Evolutionary conservation across 1,140 invertebrate genomes (phyloP).

Genomic region (Drosophila subpulchrella): DNA sequence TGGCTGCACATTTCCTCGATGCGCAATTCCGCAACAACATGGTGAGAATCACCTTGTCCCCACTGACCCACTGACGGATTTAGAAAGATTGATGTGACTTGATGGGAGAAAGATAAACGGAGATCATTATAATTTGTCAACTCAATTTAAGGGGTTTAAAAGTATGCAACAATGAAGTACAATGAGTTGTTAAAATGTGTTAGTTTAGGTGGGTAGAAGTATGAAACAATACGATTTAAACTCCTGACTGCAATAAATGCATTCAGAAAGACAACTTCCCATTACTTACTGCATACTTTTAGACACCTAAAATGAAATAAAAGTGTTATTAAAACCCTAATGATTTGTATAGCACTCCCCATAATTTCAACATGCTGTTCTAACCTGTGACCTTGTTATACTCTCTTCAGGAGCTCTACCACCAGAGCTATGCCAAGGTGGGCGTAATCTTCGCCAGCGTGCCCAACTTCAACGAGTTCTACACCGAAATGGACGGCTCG

Average conservation of each 20-base stretch:
- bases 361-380: no score
- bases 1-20: constrained; percentile 95
- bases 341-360: no score
- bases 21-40: constrained; percentile 94
- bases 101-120: neutral
- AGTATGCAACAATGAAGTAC: no score
- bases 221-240: no score
- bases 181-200: no score
- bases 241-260: no score
- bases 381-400: neutral
- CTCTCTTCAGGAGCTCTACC: constrained; percentile 92
- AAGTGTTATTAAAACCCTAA: no score
- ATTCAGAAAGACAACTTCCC: no score
- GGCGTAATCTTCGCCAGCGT: constrained; percentile 97
- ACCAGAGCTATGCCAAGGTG: constrained; percentile 96
- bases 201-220: no score
- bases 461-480: constrained; percentile 98
- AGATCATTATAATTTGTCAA: neutral
- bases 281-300: no score
- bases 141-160: no score
- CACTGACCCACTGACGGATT: constrained; percentile 61
- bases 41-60: constrained; percentile 85
- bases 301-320: no score
- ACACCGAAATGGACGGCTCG: constrained; percentile 96
- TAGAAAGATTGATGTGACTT: neutral